phyloP scores from a whole-genome alignment of 2,888 invertebrate genomes.

The Taphrorychus bicolor region DNA sequence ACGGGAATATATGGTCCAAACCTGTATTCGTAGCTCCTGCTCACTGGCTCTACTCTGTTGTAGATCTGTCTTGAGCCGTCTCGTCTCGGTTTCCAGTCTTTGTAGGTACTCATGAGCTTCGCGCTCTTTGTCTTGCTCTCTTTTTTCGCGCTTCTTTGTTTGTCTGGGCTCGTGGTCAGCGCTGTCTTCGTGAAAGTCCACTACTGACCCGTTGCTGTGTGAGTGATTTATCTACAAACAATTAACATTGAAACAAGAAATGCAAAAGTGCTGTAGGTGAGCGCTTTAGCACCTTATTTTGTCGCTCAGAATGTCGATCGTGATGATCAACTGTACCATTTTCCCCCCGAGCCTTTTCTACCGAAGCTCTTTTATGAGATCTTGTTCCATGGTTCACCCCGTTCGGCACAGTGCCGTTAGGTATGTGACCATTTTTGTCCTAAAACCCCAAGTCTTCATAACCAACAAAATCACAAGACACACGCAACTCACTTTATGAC shows the following conservation, averaged over 20 bases:
- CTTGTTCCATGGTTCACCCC: slow-evolving; percentile 55
- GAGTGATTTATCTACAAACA: slow-evolving; percentile 48
- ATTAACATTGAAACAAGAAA: too few species aligned
- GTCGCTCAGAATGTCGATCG: slow-evolving; percentile 46
- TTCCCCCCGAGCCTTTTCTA: slow-evolving; percentile 50
- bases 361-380: slow-evolving; percentile 63
- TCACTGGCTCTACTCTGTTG: slow-evolving; percentile 74
- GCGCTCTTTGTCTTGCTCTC: slow-evolving; percentile 60
- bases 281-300: slow-evolving; percentile 30
- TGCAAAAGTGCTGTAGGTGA: too few species aligned
- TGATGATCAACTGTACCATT: slow-evolving; percentile 49
- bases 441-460: slow-evolving; percentile 25
- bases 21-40: slow-evolving; percentile 75
- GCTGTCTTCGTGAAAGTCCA: slow-evolving; percentile 48
- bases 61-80: slow-evolving; percentile 75
- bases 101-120: slow-evolving; percentile 62
- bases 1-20: slow-evolving; percentile 56
- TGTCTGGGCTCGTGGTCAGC: slow-evolving; percentile 49
- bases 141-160: slow-evolving; percentile 52
- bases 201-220: slow-evolving; percentile 54
- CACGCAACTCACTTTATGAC: slow-evolving; percentile 35
- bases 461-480: neutral
- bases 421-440: slow-evolving; percentile 58
- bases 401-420: slow-evolving; percentile 55
- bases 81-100: slow-evolving; percentile 77